Conservation (phyloP, 92 coral and sea anemone species). For the Bergia puertoricense region DNA sequence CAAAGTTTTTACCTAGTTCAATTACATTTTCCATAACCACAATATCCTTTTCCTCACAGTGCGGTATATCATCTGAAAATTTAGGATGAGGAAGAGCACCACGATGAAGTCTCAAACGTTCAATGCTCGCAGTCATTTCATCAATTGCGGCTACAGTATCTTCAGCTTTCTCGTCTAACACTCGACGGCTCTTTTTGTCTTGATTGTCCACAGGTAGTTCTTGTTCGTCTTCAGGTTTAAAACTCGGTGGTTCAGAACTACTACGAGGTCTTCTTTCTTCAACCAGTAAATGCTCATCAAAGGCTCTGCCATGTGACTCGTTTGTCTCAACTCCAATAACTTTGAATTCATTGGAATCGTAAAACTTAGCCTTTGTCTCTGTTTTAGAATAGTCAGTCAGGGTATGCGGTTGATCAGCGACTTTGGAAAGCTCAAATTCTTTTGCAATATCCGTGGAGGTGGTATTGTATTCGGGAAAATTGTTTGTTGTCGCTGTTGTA, state of each 20-base stretch:
- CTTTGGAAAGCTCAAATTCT: background rate
- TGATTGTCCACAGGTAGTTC: background rate
- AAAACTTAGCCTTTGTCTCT: background rate
- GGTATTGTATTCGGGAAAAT: background rate
- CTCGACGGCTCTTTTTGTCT: background rate
- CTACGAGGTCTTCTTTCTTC: slow-evolving; percentile 8
- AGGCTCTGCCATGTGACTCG: background rate
- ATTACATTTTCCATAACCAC: slow-evolving; percentile 28
- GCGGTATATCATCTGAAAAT: background rate
- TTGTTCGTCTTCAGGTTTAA: slow-evolving; percentile 34
- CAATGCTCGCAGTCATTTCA: background rate
- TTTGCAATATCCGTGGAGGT: background rate
- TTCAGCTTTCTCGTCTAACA: background rate
- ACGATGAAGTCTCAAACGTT: slow-evolving; percentile 5
- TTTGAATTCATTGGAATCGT: background rate
- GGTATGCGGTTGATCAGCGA: background rate
- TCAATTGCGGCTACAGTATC: background rate
- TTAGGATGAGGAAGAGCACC: background rate
- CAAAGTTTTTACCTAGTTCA: background rate
- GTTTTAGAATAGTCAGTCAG: slow-evolving; percentile 1
- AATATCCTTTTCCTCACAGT: background rate
- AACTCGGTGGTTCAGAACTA: slow-evolving; percentile 7
- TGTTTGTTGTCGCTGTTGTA: background rate
- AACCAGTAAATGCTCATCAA: background rate
- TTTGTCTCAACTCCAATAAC: background rate